Percentiles rank a stretch among this genome's conserved stretches.
These are phyloP conservation scores for Antheraea pernyi DNA, from an alignment of 1,140 invertebrate genomes.

Conservation along the genomic window DNA sequence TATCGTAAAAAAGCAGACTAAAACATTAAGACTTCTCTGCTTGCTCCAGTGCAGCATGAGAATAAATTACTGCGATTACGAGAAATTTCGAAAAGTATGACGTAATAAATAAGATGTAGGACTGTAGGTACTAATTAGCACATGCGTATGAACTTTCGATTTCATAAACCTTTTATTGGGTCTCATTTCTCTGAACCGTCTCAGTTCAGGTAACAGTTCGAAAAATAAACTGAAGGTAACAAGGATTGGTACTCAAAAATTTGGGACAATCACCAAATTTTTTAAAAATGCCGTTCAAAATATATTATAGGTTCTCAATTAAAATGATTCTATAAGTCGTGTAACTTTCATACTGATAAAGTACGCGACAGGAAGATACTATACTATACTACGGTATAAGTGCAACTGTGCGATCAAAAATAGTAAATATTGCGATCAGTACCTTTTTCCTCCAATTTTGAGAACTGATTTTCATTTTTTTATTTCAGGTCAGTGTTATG, in stretches of 20 bases:
- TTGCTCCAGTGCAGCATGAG: background rate
- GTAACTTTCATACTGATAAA: no score
- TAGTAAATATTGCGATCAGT: no score
- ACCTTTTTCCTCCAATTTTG: no score
- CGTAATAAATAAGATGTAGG: background rate
- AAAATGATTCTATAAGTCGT: no score
- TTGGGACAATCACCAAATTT: background rate
- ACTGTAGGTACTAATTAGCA: background rate
- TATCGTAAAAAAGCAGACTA: no score
- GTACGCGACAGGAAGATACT: no score
- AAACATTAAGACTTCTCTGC: background rate
- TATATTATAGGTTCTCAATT: no score
- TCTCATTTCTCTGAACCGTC: background rate
- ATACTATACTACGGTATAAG: no score
- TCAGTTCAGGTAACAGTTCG: background rate
- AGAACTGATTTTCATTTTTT: no score
- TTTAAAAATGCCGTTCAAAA: no score
- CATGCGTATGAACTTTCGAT: background rate
- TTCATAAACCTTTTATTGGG: background rate
- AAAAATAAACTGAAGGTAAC: background rate
- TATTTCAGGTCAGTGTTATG: no score
- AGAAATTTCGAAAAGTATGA: background rate
- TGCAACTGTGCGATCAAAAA: no score
- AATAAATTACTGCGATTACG: background rate
- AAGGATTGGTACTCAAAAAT: background rate